phyloP scores from a whole-genome alignment of 2,797 vertebrate species.

The Ctenosaura bakeri region DNA sequence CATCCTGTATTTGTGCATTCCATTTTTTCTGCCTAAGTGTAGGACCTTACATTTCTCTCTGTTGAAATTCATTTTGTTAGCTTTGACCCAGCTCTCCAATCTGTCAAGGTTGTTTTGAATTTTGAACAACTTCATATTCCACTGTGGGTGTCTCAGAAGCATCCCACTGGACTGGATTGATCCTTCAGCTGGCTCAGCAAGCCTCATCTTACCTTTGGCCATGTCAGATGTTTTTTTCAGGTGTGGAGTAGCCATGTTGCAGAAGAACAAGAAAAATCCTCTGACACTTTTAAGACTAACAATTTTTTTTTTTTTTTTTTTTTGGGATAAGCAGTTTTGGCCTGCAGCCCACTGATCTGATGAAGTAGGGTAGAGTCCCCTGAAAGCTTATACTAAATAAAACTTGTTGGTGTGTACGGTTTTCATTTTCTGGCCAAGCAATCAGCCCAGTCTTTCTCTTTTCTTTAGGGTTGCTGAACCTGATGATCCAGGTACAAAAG shows the following conservation, averaged over 20 bases:
- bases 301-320: too few relatives aligned
- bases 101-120: too few relatives aligned
- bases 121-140: too few relatives aligned
- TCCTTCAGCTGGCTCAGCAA: neutral
- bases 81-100: too few relatives aligned
- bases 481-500: slow-evolving; percentile 64
- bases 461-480: slow-evolving; percentile 42
- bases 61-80: too few relatives aligned
- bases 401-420: neutral
- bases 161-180: neutral
- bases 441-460: neutral
- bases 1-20: too few relatives aligned
- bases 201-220: neutral
- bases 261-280: too few relatives aligned
- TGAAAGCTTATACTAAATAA: neutral
- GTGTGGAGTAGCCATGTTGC: too few relatives aligned
- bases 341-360: neutral
- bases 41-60: too few relatives aligned
- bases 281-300: too few relatives aligned
- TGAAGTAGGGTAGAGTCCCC: neutral
- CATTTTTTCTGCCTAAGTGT: too few relatives aligned
- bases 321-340: too few relatives aligned
- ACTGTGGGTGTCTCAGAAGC: neutral
- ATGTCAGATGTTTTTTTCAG: slow-evolving; percentile 33
- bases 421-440: neutral